These are phyloP conservation scores for Sebastes variabilis DNA, from an alignment of 2,797 vertebrate species.

Conservation along the genomic window DNA sequence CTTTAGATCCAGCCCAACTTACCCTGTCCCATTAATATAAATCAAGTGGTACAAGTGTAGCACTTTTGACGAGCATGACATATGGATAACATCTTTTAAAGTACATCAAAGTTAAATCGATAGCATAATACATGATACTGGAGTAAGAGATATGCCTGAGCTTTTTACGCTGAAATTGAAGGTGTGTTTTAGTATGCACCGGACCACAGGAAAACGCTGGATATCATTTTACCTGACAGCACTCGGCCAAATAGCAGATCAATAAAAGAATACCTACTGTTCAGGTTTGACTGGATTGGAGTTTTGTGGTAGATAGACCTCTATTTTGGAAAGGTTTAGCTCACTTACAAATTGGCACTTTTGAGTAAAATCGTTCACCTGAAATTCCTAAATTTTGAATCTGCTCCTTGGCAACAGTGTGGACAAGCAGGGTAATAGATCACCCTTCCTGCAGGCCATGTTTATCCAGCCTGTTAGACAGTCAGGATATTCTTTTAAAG, in stretches of 20 bases:
- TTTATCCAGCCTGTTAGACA: slow-evolving; percentile 9
- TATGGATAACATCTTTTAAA: slow-evolving; percentile 28
- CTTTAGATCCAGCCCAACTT: slow-evolving; percentile 24
- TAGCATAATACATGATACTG: slow-evolving; percentile 12
- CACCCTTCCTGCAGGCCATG: neutral
- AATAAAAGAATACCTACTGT: slow-evolving; percentile 58
- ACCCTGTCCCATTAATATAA: slow-evolving; percentile 29
- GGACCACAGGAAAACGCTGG: slow-evolving; percentile 3
- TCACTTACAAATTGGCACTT: neutral
- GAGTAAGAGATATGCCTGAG: neutral
- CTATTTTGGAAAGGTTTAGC: neutral
- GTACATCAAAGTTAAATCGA: slow-evolving; percentile 17
- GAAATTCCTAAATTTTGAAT: neutral
- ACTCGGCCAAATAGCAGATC: slow-evolving; percentile 27
- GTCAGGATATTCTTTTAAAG: neutral
- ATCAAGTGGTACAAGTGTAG: slow-evolving; percentile 26
- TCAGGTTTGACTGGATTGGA: slow-evolving; percentile 33
- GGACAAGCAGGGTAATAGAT: slow-evolving; percentile 4
- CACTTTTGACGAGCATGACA: slow-evolving; percentile 21
- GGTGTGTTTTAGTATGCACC: slow-evolving; percentile 19
- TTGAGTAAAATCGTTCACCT: neutral
- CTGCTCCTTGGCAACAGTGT: neutral
- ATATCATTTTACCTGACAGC: slow-evolving; percentile 48
- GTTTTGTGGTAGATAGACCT: neutral
- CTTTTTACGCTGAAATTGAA: slow-evolving; percentile 5